Conservation (phyloP, 2,113 vertebrate species). For the Haemorhous mexicanus region DNA sequence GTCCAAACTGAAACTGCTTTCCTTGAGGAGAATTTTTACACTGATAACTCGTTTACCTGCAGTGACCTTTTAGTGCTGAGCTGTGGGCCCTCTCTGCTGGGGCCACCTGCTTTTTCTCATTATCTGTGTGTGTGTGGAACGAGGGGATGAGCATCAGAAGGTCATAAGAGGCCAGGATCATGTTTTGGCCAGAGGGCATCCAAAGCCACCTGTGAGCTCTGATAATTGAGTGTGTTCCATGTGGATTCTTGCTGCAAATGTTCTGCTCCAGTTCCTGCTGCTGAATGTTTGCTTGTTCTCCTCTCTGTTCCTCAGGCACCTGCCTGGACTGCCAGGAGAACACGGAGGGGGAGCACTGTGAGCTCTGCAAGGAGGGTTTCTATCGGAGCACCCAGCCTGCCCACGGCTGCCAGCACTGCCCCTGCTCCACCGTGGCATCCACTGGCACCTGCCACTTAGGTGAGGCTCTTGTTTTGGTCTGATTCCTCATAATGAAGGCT, state of each 20-base stretch:
- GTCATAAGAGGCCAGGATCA: background rate
- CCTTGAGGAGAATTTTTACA: background rate
- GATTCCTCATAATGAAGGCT: background rate
- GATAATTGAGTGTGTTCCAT: background rate
- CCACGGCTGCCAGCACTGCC: slow-evolving; percentile 80
- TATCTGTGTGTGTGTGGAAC: background rate
- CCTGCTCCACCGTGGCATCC: slow-evolving; percentile 87
- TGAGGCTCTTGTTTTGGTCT: slow-evolving; percentile 62
- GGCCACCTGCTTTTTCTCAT: background rate
- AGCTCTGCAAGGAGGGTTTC: slow-evolving; percentile 84
- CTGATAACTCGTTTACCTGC: background rate
- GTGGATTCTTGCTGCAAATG: background rate
- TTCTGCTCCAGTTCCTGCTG: slow-evolving; percentile 31
- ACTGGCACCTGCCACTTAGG: slow-evolving; percentile 82
- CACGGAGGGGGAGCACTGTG: slow-evolving; percentile 85
- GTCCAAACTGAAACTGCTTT: background rate
- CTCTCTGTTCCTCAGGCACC: slow-evolving; percentile 69
- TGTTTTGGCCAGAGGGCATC: slow-evolving; percentile 12
- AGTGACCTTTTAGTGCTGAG: background rate
- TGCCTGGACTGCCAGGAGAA: slow-evolving; percentile 88
- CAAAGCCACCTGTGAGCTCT: slow-evolving; percentile 1
- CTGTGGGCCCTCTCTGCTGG: background rate
- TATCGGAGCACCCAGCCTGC: slow-evolving; percentile 62
- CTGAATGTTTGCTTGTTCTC: background rate
- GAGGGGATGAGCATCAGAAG: background rate